Evolutionary conservation across 2,797 vertebrate genomes (phyloP).

Genomic region (Galaxias olidus): DNA sequence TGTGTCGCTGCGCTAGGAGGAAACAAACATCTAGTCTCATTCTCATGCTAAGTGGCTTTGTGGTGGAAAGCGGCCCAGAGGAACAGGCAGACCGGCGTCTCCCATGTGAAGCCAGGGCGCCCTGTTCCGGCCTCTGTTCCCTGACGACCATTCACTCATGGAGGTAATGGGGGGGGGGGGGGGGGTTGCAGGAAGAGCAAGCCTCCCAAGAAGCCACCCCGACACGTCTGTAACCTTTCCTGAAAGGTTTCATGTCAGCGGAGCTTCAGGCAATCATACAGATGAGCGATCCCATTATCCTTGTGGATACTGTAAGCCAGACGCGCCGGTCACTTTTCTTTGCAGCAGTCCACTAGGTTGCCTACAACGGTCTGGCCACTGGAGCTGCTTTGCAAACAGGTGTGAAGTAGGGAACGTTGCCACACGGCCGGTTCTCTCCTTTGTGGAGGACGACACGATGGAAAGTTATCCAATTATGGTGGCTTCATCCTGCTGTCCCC

Average conservation of each 20-base stretch:
- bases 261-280: too few species aligned
- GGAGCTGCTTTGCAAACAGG: constrained; percentile 11
- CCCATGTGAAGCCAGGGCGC: constrained; percentile 29
- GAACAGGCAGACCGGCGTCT: constrained; percentile 26
- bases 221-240: too few species aligned
- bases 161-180: too few species aligned
- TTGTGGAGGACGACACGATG: background rate
- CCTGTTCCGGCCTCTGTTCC: too few species aligned
- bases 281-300: too few species aligned
- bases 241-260: too few species aligned
- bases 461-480: background rate
- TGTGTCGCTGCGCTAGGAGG: constrained; percentile 13
- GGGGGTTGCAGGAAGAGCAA: too few species aligned
- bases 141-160: too few species aligned
- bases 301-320: too few species aligned
- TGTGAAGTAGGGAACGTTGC: background rate
- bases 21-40: constrained; percentile 60
- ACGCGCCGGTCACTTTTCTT: too few species aligned
- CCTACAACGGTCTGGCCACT: background rate
- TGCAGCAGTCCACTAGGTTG: background rate
- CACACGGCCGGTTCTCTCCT: background rate
- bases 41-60: constrained; percentile 64
- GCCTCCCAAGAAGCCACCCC: too few species aligned
- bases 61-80: constrained; percentile 30
- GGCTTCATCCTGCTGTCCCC: background rate